A percentile compares a stretch with the other conserved stretches of the same genome.
phyloP scores from a whole-genome alignment of 2,888 invertebrate species.

The Kryphioiulus occultus region DNA sequence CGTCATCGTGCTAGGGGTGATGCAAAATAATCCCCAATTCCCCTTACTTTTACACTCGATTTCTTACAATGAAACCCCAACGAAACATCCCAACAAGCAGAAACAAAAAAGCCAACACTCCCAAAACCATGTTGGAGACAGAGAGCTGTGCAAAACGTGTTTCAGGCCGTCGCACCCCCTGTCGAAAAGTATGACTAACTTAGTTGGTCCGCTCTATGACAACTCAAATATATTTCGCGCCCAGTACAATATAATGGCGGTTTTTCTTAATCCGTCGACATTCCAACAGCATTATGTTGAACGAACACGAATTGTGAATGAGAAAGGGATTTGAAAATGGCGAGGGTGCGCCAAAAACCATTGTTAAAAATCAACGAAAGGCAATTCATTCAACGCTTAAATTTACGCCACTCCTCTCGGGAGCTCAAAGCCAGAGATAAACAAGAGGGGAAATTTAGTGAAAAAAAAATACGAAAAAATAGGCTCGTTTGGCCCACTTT shows the following conservation, averaged over 20 bases:
- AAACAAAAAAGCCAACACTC: not conserved
- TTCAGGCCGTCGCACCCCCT: slow-evolving; percentile 4
- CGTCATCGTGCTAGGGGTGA: not conserved
- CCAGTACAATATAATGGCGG: not conserved
- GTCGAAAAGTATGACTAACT: not conserved
- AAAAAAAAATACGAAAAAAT: not conserved
- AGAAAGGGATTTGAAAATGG: slow-evolving; percentile 35
- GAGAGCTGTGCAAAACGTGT: not conserved
- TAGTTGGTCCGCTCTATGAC: not conserved
- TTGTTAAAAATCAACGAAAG: slow-evolving; percentile 13
- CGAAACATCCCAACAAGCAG: not conserved
- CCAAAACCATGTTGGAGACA: not conserved
- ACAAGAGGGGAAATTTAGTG: not conserved
- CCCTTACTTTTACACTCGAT: not conserved
- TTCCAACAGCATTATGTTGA: slow-evolving; percentile 14
- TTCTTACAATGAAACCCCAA: not conserved
- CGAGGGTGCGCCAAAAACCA: slow-evolving; percentile 2
- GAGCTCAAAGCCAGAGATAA: not conserved
- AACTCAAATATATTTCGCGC: slow-evolving; percentile 18
- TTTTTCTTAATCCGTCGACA: not conserved
- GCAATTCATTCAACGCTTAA: slow-evolving; percentile 24
- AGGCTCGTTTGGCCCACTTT: slow-evolving; percentile 1
- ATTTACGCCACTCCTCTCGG: not conserved
- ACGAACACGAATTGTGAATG: slow-evolving; percentile 13
- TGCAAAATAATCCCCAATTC: not conserved